Base-by-base conservation (phyloP, 2,888 invertebrate species). In the Epistrophe eligans region DNA sequence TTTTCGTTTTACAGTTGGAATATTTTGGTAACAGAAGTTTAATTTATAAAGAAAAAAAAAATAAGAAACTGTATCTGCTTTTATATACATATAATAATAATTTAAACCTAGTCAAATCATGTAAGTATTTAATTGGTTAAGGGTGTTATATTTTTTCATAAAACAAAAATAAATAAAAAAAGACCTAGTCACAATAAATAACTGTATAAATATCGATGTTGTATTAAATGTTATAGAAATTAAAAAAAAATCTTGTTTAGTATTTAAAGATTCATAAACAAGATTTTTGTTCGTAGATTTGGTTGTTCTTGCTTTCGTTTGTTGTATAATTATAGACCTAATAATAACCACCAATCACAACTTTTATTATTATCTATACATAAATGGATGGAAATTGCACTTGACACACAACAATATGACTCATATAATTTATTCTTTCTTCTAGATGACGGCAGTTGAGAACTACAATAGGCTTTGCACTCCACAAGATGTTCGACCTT, bases 391-490 rank as follows among this genome's bases (percentile, higher is more conserved):
- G 6, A 74, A 4, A 48, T 15, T 28, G 10, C 32, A 24, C 60
- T 24, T 50, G 58, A 48, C 58, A 52, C 15, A 13, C 45, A 40
- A 32, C 15, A 60, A 32, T n/a, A n/a, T 50, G 15, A 35, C 35
- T 50, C 11, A 52, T 52, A 24, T 24, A n/a, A 70, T 11, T 19
- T 24, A 50, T 58, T 80, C 79, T 48, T 77, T 62, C 11, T 89
- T 88, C 70, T 91, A 94, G 94, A 84, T 93, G 70, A 94, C 95
- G n/a, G 95, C 96, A 0, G 92, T 93, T 0, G 96, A 96, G 90
- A 95, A 95, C 90, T 96, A 95, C 91, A 94, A 94, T 71, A 94
- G 96, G 15, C 92, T 95, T 6, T 95, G 95, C 91, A 93, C 95
- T 71, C 93, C 94, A 0, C 91, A 93, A 0, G 93, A 93, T 83